Percentiles rank a stretch among this genome's conserved stretches.
Evolutionary conservation across 2,113 vertebrate species (phyloP).

Genomic region (Lasiurus borealis): DNA sequence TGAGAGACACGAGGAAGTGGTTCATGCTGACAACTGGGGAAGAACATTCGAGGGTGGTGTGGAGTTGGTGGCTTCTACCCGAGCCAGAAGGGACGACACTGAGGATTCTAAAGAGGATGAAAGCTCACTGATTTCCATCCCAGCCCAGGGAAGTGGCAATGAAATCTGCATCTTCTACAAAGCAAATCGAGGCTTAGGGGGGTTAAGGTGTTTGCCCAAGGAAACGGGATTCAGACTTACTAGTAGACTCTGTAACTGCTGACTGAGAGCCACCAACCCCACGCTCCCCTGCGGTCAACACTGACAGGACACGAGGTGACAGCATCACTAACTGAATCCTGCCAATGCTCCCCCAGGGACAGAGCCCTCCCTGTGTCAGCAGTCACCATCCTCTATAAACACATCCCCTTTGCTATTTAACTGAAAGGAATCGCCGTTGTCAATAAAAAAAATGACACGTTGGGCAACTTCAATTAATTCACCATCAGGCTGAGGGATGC

Average conservation of each 20-base stretch:
- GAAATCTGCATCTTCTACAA: background rate
- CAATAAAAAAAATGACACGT: constrained; percentile 63
- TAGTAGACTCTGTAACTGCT: background rate
- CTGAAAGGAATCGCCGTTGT: background rate
- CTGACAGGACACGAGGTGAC: background rate
- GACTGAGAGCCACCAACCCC: background rate
- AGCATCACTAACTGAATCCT: constrained; percentile 39
- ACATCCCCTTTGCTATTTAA: background rate
- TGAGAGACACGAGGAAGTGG: background rate
- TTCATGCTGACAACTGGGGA: background rate
- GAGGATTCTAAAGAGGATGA: background rate
- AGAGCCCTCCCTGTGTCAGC: constrained; percentile 38
- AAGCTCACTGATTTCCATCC: background rate
- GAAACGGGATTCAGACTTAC: background rate
- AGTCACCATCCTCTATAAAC: constrained; percentile 52
- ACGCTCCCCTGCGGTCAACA: background rate
- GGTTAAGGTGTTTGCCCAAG: background rate
- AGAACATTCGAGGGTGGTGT: background rate
- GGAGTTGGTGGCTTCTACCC: background rate
- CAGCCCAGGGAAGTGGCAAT: background rate
- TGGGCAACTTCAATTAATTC: background rate
- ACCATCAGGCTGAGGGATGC: background rate
- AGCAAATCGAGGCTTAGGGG: background rate
- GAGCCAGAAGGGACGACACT: background rate
- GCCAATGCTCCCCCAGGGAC: background rate